Evolutionary conservation across 1,140 invertebrate genomes (phyloP).

Genomic region (Nomia melanderi): DNA sequence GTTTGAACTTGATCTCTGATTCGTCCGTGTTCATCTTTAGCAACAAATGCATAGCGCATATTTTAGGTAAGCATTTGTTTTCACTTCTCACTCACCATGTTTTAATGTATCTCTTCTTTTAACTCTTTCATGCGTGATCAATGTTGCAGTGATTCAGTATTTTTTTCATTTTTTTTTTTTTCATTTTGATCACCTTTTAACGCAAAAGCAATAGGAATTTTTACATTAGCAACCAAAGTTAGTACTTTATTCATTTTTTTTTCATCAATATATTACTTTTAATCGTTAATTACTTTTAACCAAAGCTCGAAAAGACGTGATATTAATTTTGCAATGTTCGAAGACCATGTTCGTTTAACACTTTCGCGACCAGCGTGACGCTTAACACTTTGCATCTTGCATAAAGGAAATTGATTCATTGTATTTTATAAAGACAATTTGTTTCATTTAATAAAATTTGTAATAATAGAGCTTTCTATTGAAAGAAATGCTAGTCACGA

Average conservation of each 20-base stretch:
- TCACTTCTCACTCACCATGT: background rate
- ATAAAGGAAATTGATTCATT: no score
- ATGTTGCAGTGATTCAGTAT: background rate
- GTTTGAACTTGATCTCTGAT: constrained; percentile 45
- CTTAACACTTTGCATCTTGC: no score
- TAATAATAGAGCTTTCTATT: no score
- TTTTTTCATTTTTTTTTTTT: background rate
- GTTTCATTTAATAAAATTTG: no score
- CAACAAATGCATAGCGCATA: constrained; percentile 11
- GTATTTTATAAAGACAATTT: no score
- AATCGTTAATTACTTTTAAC: background rate
- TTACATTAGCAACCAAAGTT: background rate
- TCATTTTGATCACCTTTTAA: background rate
- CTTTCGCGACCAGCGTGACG: no score
- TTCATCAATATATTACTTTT: background rate
- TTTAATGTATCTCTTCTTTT: background rate
- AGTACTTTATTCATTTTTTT: background rate
- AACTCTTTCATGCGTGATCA: background rate
- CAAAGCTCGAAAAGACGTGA: background rate
- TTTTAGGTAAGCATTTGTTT: constrained; percentile 22
- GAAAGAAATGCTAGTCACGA: no score
- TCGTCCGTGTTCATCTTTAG: constrained; percentile 50
- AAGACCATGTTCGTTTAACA: background rate
- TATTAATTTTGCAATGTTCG: background rate
- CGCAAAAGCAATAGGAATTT: constrained; percentile 8